phyloP scores from a whole-genome alignment of 1,140 invertebrate genomes.

The Eupeodes corollae region DNA sequence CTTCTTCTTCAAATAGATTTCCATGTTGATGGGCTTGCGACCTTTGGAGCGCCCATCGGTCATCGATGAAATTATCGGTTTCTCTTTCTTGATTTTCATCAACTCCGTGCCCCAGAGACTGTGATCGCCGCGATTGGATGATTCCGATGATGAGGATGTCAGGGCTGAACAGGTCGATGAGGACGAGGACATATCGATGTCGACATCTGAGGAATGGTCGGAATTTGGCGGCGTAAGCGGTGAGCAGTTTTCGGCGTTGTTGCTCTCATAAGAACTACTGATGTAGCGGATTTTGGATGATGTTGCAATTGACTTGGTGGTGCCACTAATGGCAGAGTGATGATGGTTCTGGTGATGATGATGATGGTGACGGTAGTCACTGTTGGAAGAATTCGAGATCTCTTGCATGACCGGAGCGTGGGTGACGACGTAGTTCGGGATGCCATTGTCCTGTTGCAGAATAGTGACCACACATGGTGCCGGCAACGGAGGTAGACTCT shows the following conservation, averaged over 20 bases:
- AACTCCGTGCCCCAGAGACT: constrained; percentile 29
- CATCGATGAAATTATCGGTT: neutral
- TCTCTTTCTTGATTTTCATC: constrained; percentile 15
- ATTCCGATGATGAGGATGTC: constrained; percentile 33
- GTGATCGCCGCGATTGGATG: neutral
- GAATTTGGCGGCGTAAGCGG: constrained; percentile 56
- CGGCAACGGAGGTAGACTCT: constrained; percentile 62
- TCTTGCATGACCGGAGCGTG: constrained; percentile 29
- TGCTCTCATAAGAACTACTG: constrained; percentile 25
- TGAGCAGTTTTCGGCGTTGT: constrained; percentile 30
- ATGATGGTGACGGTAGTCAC: constrained; percentile 2
- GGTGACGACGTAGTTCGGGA: constrained; percentile 4
- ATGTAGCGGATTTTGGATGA: constrained; percentile 28
- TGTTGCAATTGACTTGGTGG: neutral
- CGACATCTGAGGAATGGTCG: constrained; percentile 60
- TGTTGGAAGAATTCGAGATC: constrained; percentile 28
- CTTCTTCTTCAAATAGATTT: constrained; percentile 50
- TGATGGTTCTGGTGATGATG: constrained; percentile 3
- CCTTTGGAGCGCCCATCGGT: neutral
- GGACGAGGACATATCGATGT: constrained; percentile 38
- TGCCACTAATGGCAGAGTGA: constrained; percentile 1
- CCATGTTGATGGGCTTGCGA: constrained; percentile 28
- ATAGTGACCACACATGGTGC: constrained; percentile 51
- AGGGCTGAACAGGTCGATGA: constrained; percentile 22
- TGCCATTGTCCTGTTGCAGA: constrained; percentile 32